Conservation (phyloP, 2,888 invertebrate species). For the Protodeltote pygarga region DNA sequence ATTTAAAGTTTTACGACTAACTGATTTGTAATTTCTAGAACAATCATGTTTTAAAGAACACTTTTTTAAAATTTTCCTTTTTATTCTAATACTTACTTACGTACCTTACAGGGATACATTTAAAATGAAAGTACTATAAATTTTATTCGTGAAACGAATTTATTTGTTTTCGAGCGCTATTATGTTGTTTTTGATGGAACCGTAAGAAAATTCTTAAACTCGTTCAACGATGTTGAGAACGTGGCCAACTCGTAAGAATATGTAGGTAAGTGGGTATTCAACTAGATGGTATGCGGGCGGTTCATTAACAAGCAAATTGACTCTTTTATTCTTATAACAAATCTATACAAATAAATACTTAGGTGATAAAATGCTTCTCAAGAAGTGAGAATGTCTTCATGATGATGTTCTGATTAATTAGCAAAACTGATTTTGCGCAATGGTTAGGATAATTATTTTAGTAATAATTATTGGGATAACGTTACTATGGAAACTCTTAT, state of each 20-base stretch:
- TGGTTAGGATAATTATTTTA: too few species aligned
- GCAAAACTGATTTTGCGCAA: too few species aligned
- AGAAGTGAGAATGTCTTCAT: not conserved
- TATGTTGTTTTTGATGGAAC: constrained; percentile 14
- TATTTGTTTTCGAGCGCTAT: constrained; percentile 7
- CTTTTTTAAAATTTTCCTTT: too few species aligned
- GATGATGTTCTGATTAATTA: constrained; percentile 1
- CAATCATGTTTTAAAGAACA: too few species aligned
- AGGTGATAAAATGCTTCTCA: constrained; percentile 1
- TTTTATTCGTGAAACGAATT: too few species aligned
- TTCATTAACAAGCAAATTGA: constrained; percentile 64
- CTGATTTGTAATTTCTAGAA: too few species aligned
- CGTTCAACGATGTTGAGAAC: constrained; percentile 34
- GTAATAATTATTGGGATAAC: too few species aligned
- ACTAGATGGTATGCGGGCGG: constrained; percentile 53
- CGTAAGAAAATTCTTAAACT: constrained; percentile 20
- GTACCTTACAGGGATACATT: too few species aligned
- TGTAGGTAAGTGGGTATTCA: constrained; percentile 52
- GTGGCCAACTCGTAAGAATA: constrained; percentile 42
- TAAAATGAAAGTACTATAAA: too few species aligned
- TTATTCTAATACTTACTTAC: too few species aligned
- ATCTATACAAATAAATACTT: constrained; percentile 41
- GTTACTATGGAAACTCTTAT: too few species aligned
- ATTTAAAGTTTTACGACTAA: too few species aligned
- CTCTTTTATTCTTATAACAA: constrained; percentile 51